These are phyloP conservation scores for Cyphomyrmex costatus DNA, from an alignment of 1,140 invertebrate species.

Conservation along the genomic window DNA sequence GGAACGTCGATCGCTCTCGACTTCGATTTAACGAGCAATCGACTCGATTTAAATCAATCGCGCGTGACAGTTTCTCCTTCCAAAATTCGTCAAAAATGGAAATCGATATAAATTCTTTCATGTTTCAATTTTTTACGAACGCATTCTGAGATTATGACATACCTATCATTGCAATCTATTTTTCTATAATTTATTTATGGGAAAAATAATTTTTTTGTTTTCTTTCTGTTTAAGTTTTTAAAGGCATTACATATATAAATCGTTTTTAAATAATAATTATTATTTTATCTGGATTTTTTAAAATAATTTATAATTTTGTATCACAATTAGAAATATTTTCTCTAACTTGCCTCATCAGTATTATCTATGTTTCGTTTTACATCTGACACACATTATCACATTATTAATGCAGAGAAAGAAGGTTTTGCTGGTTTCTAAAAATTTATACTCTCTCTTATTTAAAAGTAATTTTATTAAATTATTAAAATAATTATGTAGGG, in stretches of 20 bases:
- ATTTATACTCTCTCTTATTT: too few relatives aligned
- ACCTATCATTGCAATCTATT: neutral
- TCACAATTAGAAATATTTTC: neutral
- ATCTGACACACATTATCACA: neutral
- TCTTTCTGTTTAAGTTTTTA: neutral
- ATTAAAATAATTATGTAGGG: too few relatives aligned
- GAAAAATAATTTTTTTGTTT: neutral
- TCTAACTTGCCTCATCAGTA: neutral
- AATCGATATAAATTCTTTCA: too few relatives aligned
- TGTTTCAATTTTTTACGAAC: neutral
- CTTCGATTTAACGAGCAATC: slow-evolving; percentile 47
- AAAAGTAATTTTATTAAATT: too few relatives aligned
- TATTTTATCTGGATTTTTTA: neutral
- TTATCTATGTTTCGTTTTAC: neutral
- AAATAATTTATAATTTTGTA: neutral
- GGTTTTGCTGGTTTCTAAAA: too few relatives aligned
- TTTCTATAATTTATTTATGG: neutral
- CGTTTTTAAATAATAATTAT: neutral
- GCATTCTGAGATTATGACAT: neutral
- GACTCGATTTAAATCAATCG: slow-evolving; percentile 2
- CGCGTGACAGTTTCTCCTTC: neutral
- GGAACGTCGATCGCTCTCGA: slow-evolving; percentile 54
- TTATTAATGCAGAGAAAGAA: too few relatives aligned
- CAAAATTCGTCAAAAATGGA: neutral
- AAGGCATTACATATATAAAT: neutral